Conservation (phyloP, 2,797 vertebrate genomes). For the Lagocephalus sceleratus region DNA sequence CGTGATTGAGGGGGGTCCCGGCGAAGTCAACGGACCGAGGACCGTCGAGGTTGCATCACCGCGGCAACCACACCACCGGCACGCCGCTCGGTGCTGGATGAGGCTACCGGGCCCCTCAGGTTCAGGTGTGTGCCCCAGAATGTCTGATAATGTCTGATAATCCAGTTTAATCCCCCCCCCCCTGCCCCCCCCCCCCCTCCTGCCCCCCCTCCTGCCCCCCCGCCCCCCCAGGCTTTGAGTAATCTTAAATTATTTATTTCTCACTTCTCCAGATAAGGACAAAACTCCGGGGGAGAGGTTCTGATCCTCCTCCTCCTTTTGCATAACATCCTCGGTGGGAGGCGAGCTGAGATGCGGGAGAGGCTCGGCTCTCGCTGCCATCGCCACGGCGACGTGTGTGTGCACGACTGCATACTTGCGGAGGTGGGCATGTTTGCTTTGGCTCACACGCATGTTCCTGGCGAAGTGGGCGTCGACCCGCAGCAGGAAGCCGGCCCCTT, state of each 20-base stretch:
- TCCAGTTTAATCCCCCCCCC: too few species aligned
- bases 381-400: slow-evolving; percentile 55
- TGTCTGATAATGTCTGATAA: too few species aligned
- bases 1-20: too few species aligned
- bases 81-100: too few species aligned
- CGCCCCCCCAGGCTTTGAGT: too few species aligned
- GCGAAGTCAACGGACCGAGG: too few species aligned
- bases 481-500: slow-evolving; percentile 16
- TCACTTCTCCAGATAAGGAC: background rate
- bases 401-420: slow-evolving; percentile 72
- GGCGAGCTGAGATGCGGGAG: slow-evolving; percentile 50
- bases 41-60: too few species aligned
- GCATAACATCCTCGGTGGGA: slow-evolving; percentile 42
- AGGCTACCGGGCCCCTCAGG: too few species aligned
- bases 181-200: too few species aligned
- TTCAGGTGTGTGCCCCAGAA: too few species aligned
- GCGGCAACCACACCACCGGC: too few species aligned
- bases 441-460: slow-evolving; percentile 37
- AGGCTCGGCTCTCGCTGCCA: slow-evolving; percentile 38
- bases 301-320: background rate
- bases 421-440: slow-evolving; percentile 62
- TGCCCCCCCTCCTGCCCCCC: too few species aligned
- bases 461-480: slow-evolving; percentile 23
- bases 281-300: background rate
- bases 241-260: background rate